These are phyloP conservation scores for Scaptomyza caliginosa DNA, from an alignment of 2,888 invertebrate species.

Conservation along the genomic window DNA sequence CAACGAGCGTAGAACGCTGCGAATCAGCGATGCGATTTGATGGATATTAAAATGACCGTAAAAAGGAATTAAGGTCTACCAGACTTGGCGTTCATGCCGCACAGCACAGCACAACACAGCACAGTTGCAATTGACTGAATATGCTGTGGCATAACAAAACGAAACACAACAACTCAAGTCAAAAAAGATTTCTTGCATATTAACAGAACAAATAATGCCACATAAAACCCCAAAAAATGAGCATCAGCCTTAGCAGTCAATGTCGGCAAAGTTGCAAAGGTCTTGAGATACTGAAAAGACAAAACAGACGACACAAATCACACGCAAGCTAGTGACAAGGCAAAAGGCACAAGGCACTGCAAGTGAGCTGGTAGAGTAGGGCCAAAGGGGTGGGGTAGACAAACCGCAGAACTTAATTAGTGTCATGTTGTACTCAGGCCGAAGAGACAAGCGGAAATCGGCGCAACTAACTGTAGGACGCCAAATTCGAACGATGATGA, in stretches of 20 bases:
- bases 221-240: constrained; percentile 52
- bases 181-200: constrained; percentile 62
- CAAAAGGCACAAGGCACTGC: constrained; percentile 18
- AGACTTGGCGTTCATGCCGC: constrained; percentile 70
- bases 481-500: constrained; percentile 47
- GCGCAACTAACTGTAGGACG: constrained; percentile 69
- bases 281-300: not conserved
- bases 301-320: constrained; percentile 69
- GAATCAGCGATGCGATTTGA: constrained; percentile 83
- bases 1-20: constrained; percentile 74
- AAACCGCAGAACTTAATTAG: constrained; percentile 80
- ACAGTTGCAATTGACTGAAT: constrained; percentile 78
- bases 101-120: constrained; percentile 8
- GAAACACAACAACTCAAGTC: constrained; percentile 16
- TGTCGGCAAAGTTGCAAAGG: constrained; percentile 74
- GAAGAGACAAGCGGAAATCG: constrained; percentile 71
- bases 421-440: constrained; percentile 74
- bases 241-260: constrained; percentile 16
- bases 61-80: constrained; percentile 84
- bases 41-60: constrained; percentile 84
- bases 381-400: not conserved
- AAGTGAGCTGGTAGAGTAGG: constrained; percentile 1
- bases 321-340: constrained; percentile 56
- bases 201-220: constrained; percentile 69
- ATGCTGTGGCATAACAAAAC: constrained; percentile 39